Evolutionary conservation across 2,888 invertebrate species (phyloP).

Genomic region (Empis stercorea): DNA sequence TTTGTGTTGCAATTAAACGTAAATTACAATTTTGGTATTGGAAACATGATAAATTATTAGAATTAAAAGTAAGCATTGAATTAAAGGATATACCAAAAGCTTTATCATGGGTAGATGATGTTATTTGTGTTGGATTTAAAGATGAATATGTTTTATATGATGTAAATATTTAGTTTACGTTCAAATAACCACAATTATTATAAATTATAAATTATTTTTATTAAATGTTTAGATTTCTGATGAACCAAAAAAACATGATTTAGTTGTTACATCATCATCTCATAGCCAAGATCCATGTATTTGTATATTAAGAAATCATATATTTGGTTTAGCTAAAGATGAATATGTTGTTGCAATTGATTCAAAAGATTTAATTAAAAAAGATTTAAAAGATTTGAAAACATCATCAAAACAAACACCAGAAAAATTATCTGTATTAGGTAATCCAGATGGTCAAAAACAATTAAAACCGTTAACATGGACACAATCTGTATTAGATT

Average conservation of each 20-base stretch:
- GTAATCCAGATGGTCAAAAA: conserved; percentile 23
- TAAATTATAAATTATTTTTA: no score
- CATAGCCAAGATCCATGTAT: conserved; percentile 72
- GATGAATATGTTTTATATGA: conserved; percentile 66
- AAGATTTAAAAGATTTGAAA: conserved; percentile 1
- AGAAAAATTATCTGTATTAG: conserved; percentile 31
- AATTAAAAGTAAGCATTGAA: conserved; percentile 58
- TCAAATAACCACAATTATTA: no score
- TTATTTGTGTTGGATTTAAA: conserved; percentile 78
- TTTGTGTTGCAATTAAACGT: conserved; percentile 79
- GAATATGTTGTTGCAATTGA: conserved; percentile 77
- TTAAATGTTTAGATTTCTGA: conserved; percentile 16
- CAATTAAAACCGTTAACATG: conserved; percentile 20
- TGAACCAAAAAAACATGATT: conserved; percentile 50
- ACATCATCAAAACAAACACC: conserved; percentile 26
- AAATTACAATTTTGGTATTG: conserved; percentile 80
- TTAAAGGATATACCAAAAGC: conserved; percentile 69
- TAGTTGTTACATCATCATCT: conserved; percentile 72
- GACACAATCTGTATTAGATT: conserved; percentile 26
- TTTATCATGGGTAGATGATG: conserved; percentile 69
- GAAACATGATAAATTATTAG: conserved; percentile 55
- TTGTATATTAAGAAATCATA: conserved; percentile 58
- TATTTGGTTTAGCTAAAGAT: conserved; percentile 76
- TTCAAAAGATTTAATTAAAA: conserved; percentile 41
- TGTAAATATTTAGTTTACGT: conserved; percentile 40